These are phyloP conservation scores for Colinus virginianus DNA, from an alignment of 2,113 vertebrate genomes.

Conservation along the genomic window DNA sequence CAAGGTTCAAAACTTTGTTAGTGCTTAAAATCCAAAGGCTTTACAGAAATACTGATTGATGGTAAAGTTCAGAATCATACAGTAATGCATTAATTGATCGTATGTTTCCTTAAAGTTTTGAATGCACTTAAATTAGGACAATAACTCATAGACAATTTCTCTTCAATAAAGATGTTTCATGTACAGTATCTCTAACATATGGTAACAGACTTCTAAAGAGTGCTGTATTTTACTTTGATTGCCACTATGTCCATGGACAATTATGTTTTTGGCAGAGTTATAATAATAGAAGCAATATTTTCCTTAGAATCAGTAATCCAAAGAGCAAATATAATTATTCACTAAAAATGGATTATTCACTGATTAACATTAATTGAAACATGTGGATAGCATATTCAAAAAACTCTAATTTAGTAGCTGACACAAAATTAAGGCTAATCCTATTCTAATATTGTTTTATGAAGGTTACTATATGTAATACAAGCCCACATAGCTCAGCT, in stretches of 20 bases:
- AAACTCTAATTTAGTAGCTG: neutral
- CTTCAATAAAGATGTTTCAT: neutral
- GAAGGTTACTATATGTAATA: neutral
- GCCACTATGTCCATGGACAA: neutral
- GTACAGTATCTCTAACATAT: neutral
- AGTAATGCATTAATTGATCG: neutral
- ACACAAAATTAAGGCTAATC: neutral
- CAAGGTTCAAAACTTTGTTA: neutral
- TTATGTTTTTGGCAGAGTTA: neutral
- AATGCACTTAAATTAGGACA: neutral
- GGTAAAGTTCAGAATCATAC: constrained; percentile 5
- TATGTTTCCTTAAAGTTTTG: neutral
- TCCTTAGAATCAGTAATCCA: neutral
- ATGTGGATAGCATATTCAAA: neutral
- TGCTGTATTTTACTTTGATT: neutral
- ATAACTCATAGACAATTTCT: neutral
- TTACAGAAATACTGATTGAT: neutral
- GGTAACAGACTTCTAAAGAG: neutral
- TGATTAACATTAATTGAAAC: neutral
- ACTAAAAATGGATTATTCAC: neutral
- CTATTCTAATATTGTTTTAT: neutral
- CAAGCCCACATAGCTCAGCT: neutral
- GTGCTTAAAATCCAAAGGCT: neutral
- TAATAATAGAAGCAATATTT: neutral
- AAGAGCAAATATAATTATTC: neutral